Base-by-base conservation (phyloP, 2,888 invertebrate species). In the Pammene fasciana region DNA sequence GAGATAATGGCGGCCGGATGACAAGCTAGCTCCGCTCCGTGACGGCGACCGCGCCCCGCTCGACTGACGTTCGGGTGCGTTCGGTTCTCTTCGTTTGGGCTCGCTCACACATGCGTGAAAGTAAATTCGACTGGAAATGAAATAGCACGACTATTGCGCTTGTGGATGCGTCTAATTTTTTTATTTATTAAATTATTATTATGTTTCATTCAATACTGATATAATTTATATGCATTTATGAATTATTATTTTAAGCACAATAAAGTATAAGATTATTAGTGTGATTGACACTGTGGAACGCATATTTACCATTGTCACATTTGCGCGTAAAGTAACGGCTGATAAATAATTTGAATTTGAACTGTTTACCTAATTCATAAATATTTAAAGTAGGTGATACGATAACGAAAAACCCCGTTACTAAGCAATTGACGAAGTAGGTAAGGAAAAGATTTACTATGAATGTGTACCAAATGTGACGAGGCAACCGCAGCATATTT, bases 1-100 rank as follows among this genome's bases (percentile, higher is more conserved):
- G 89, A 93, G 93, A 92, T 93, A 93, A 93, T 94, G 94, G 94
- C 94, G 93, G 91, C 92, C 90, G 89, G 88, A 90, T 94, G 94
- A 94, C 93, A 92, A 88, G 87, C 91, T 92, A 92, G 90, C 93
- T 90, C 87, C 87, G 82, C 88, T 93, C 91, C 91, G 92, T 93
- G 93, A 93, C 93, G 90, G 92, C 93, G 93, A 93, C 94, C 93
- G 93, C 93, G 92, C 93, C 92, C 92, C 93, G 92, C 92, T 92
- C 91, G 90, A 92, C 93, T 92, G 93, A 91, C 89, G 89, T 88
- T 91, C 92, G 92, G 90, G 78, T 80, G 80, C 85, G 84, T 86
- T 91, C 92, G 91, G 90, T 79, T 80, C 81, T 82, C 81, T 88
- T 89, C 91, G 90, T 85, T 86, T 88, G 85, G 79, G 75, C 89